Evolutionary conservation across 2,113 vertebrate species (phyloP), one percentile per base, ranked within the genome.

Genomic region (Okapia johnstoni): DNA sequence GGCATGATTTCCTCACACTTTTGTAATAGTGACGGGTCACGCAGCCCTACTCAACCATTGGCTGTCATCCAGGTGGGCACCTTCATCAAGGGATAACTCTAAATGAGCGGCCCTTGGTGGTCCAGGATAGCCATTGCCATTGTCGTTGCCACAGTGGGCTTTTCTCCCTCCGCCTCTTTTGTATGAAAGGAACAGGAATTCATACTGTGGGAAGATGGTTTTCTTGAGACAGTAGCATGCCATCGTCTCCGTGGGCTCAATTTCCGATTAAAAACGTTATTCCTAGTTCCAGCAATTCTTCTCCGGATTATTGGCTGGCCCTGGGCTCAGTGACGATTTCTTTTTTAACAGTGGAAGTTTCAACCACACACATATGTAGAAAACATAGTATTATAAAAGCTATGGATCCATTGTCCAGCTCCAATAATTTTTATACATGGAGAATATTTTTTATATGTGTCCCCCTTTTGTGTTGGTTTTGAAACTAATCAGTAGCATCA

Each of bases 381-480:
- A 36, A 63, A 6, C 30, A 61, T 17, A 76, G 28, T 19, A 55
- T 43, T 55, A 55, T 46, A 80, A 80, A n/a, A 40, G 40, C 48
- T 2, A 21, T 17, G 15, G 25, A 46, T 6, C 73, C 48, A 80
- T 4, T 7, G 5, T 54, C 19, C 46, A 26, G 48, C 48, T 79
- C 23, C 92, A 30, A 13, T 25, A 77, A 40, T 23, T n/a, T 60
- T 2, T 9, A 21, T 21, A 43, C 6, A 9, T 21, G 58, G 85
- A 94, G 21, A 54, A 99, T 33, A 55, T 25, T 84, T 84, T 54
- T 46, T 43, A 6, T 54, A 21, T 33, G 8, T 26, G 6, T 46
- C 30, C 54, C 25, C 26, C 73, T 28, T 46, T 58, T n/a, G 33
- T 26, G 43, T n/a, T 16, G 23, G 12, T 57, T 93, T 84, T n/a